A percentile compares a stretch with the other conserved stretches of the same genome.
These are phyloP conservation scores for Anguilla anguilla DNA, from an alignment of 2,797 vertebrate genomes.

Conservation along the genomic window DNA sequence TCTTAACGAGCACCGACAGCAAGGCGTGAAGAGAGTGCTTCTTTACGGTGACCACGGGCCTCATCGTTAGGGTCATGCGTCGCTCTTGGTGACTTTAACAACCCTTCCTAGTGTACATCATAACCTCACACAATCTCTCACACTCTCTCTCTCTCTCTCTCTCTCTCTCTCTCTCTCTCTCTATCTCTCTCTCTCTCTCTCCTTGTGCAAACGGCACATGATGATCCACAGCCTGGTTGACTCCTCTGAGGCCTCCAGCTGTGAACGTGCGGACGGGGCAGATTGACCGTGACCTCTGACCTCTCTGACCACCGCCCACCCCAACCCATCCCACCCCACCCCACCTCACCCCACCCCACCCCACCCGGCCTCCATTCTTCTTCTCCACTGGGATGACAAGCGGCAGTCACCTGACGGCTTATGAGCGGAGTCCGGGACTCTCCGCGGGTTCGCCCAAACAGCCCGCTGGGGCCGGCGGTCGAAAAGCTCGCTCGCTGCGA, in stretches of 20 bases:
- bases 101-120: too few relatives aligned
- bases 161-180: background rate
- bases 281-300: conserved; percentile 20
- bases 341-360: conserved; percentile 22
- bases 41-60: background rate
- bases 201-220: background rate
- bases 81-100: background rate
- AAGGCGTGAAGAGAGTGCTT: background rate
- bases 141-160: background rate
- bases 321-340: conserved; percentile 26
- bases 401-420: conserved; percentile 51
- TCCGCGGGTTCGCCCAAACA: background rate
- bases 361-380: background rate
- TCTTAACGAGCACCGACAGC: too few relatives aligned
- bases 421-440: conserved; percentile 45
- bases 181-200: background rate
- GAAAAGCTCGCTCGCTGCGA: conserved; percentile 45
- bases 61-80: background rate
- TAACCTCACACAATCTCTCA: background rate
- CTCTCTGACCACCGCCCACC: conserved; percentile 21
- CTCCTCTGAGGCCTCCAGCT: background rate
- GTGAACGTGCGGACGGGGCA: conserved; percentile 19
- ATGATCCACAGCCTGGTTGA: conserved; percentile 18
- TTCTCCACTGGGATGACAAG: conserved; percentile 35
- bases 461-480: background rate